phyloP scores from a whole-genome alignment of 2,113 vertebrate species.

The Lagopus muta region DNA sequence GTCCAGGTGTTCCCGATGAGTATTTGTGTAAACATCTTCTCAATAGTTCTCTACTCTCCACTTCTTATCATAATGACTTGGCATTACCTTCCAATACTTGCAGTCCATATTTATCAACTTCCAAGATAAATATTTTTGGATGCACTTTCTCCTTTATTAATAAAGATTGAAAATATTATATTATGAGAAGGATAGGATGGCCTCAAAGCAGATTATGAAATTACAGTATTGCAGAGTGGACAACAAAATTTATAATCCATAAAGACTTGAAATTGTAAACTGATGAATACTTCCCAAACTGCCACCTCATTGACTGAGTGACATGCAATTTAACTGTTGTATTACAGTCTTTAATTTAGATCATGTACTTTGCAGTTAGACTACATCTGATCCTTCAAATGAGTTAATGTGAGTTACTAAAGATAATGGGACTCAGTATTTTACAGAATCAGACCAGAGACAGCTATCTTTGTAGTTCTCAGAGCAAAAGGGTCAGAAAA shows the following conservation, averaged over 20 bases:
- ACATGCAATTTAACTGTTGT: neutral
- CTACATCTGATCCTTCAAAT: neutral
- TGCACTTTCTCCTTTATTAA: neutral
- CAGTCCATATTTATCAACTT: neutral
- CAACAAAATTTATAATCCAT: neutral
- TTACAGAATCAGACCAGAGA: neutral
- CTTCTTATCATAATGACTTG: slow-evolving; percentile 4
- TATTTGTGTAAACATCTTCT: slow-evolving; percentile 1
- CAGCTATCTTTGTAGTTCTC: neutral
- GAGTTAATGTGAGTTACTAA: neutral
- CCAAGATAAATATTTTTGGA: slow-evolving; percentile 2
- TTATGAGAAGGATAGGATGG: neutral
- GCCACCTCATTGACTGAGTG: neutral
- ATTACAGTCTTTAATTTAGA: neutral
- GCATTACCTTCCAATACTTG: neutral
- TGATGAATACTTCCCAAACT: neutral
- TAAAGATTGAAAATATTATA: neutral
- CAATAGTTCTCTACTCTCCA: neutral
- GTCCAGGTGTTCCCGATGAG: slow-evolving; percentile 22
- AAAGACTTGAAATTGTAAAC: neutral
- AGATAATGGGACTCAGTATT: neutral
- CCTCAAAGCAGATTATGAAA: neutral
- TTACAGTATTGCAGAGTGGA: neutral
- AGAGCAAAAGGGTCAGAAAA: neutral
- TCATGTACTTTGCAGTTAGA: neutral